Evolutionary conservation across 2,797 vertebrate genomes (phyloP).

Genomic region (Spea hammondii): DNA sequence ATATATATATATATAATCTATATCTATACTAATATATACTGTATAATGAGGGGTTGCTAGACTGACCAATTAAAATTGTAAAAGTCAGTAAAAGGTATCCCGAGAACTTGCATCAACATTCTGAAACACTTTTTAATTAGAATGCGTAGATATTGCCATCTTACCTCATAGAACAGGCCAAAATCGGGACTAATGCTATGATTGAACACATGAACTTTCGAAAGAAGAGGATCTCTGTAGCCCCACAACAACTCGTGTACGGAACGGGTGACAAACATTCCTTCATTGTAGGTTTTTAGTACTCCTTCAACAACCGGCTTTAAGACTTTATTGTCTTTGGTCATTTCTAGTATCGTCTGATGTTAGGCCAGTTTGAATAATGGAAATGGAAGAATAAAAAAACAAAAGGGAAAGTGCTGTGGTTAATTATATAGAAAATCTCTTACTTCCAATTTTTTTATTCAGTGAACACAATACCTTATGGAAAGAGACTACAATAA

Average conservation of each 20-base stretch:
- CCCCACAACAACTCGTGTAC: constrained; percentile 89
- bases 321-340: constrained; percentile 36
- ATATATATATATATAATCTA: no score
- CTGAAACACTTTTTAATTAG: neutral
- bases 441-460: no score
- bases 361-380: constrained; percentile 61
- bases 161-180: constrained; percentile 88
- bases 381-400: constrained; percentile 43
- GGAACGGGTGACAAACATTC: constrained; percentile 74
- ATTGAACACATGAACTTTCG: constrained; percentile 55
- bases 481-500: no score
- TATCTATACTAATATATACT: no score
- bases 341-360: constrained; percentile 61
- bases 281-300: constrained; percentile 64
- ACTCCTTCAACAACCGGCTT: constrained; percentile 48
- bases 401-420: neutral
- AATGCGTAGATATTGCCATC: neutral
- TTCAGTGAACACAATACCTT: no score
- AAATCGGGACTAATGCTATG: constrained; percentile 72
- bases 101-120: no score
- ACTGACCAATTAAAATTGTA: no score
- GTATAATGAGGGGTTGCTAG: no score
- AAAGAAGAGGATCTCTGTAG: constrained; percentile 81
- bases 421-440: neutral
- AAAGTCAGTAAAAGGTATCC: no score